Evolutionary conservation across 2,888 invertebrate genomes (phyloP), one percentile per base, ranked within the genome.

Genomic region (Reticulitermes lucifugus): DNA sequence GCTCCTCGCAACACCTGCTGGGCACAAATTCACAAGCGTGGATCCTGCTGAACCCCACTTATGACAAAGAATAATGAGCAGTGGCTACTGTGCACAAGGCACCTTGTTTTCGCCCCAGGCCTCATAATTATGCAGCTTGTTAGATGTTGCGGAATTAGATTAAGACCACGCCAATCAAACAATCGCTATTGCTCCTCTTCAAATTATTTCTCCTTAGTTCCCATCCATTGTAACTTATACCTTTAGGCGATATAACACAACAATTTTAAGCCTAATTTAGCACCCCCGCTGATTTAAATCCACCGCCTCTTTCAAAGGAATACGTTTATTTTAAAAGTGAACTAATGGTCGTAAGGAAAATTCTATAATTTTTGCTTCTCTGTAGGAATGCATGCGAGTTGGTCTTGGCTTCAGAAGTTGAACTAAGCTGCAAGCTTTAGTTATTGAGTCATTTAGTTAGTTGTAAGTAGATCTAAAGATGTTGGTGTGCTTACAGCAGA

Each of bases 171-270:
- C 65, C 65, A 65, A 65, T 65, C 65, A 65, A 65, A 65, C n/a
- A 65, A 60, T 22, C 60, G 71, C 35, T 29, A 71, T 25, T 29
- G 25, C 71, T 9, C 71, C 35, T 14, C 14, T 18, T 71, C 71
- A 71, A 71, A 71, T 71, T 71, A 73, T 73, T 73, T 73, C 41
- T 41, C 41, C 41, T 73, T 73, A 35, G 73, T 73, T 21, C 73
- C 73, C 65, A n/a, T 65, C 65, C 65, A 10, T 65, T 25, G 65
- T 65, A 65, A 65, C 65, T 10, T 65, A 65, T n/a, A 25, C 65
- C 65, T n/a, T 65, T 65, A 65, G 65, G 65, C 9, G 65, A 65
- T 65, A 65, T 60, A 6, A 65, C n/a, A 65, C 65, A 65, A 65
- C n/a, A 65, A 65, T 65, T 65, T n/a, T 65, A 25, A 12, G 65